phyloP scores from a whole-genome alignment of 2,888 invertebrate genomes.

The Gastracanthus pulcherrimus region DNA sequence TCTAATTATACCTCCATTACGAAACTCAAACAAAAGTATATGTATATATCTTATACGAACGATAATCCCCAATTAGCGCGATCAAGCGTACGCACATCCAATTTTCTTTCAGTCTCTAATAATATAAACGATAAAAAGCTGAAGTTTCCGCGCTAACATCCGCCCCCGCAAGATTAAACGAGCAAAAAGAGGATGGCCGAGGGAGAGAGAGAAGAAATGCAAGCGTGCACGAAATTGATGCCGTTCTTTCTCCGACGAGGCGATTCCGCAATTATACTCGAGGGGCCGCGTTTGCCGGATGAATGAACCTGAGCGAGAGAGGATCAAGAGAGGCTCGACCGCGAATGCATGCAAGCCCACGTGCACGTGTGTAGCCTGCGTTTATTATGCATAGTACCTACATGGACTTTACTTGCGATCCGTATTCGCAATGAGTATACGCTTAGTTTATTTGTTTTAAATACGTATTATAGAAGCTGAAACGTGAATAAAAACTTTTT shows the following conservation, averaged over 20 bases:
- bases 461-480: no score
- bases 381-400: no score
- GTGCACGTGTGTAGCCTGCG: no score
- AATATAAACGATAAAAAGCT: background rate
- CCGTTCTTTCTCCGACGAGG: background rate
- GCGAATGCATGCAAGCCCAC: background rate
- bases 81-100: background rate
- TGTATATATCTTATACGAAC: background rate
- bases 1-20: background rate
- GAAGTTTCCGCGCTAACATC: background rate
- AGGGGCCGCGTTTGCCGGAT: constrained; percentile 20
- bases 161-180: background rate
- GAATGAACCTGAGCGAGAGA: constrained; percentile 29
- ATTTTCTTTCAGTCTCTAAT: background rate
- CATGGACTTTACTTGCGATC: no score
- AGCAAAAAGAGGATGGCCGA: background rate
- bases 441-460: no score
- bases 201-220: background rate
- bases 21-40: background rate
- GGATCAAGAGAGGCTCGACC: no score
- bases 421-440: no score
- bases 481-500: no score
- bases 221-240: constrained; percentile 4
- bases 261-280: constrained; percentile 23
- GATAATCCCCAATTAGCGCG: background rate